Base-by-base conservation (phyloP, 2,113 vertebrate species). In the Centrocercus urophasianus region DNA sequence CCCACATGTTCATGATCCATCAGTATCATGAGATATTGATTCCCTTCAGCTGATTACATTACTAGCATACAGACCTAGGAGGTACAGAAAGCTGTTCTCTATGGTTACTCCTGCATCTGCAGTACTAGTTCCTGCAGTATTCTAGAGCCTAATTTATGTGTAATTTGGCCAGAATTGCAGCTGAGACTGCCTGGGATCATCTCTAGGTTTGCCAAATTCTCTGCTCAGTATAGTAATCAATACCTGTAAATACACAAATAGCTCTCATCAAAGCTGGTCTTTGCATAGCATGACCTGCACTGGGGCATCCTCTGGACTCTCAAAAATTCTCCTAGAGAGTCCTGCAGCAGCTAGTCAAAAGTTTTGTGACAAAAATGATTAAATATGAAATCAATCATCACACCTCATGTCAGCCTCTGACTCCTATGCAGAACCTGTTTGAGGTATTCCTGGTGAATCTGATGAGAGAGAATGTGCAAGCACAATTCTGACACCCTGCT, bases 391-490 rank as follows among this genome's bases (percentile, higher is more conserved):
- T 21, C 27, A 11, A 32, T 45, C 24, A 32, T 9, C 6, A 14
- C 5, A 8, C 8, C 24, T 56, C 34, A n/a, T 0, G 1, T 64
- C 42, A 67, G 9, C 21, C 13, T 66, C 32, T 52, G 8, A 80
- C 4, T 65, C 2, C 5, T 65, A 1, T 25, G 8, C 19, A 50
- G 22, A 27, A 43, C 21, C 12, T 50, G 24, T 6, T 2, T 15
- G 16, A 22, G 74, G 6, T 5, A 11, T 18, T 82, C 19, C 38
- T 72, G 18, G 8, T 19, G 14, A 52, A 3, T 13, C 42, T 77
- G 22, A 65, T 25, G 63, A 27, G 14, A 43, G 6, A 3, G 9
- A 48, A 8, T 1, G 0, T 1, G 0, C n/a, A 82, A 71, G 8
- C n/a, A 45, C 20, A 69, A 20, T 4, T 3, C 22, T 69, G 11